Conservation (phyloP, 35 echinoderm and acorn worm species). For the Heliocidaris tuberculata region DNA sequence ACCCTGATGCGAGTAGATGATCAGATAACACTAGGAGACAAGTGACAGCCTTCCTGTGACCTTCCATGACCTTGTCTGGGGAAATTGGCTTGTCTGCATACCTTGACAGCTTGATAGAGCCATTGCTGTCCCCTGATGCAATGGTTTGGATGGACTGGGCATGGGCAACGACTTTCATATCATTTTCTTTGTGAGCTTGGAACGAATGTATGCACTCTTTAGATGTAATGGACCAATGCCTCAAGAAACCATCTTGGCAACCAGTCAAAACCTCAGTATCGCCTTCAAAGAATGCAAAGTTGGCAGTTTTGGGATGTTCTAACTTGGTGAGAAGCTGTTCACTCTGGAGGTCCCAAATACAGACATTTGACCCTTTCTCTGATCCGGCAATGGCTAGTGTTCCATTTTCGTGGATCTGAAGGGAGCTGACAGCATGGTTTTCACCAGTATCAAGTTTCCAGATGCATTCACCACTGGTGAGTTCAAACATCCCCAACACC, state of each 20-base stretch:
- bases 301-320: constrained; percentile 48
- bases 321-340: constrained; percentile 27
- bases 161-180: constrained; percentile 31
- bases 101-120: constrained; percentile 39
- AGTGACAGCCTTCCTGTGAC: constrained; percentile 43
- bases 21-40: constrained; percentile 25
- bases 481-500: constrained; percentile 61
- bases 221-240: constrained; percentile 50
- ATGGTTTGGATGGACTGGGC: neutral
- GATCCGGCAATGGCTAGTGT: constrained; percentile 32
- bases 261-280: constrained; percentile 26
- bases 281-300: neutral
- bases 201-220: constrained; percentile 36
- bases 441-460: constrained; percentile 55
- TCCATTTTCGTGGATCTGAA: constrained; percentile 38
- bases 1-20: constrained; percentile 42
- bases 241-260: constrained; percentile 58
- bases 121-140: constrained; percentile 45
- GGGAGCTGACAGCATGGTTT: constrained; percentile 35
- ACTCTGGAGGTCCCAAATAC: constrained; percentile 52
- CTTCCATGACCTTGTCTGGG: neutral
- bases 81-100: neutral
- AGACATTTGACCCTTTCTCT: constrained; percentile 48
- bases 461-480: constrained; percentile 66
- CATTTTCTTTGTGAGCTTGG: constrained; percentile 24